Evolutionary conservation across 2,888 invertebrate genomes (phyloP).

Genomic region (Cetonia aurata): DNA sequence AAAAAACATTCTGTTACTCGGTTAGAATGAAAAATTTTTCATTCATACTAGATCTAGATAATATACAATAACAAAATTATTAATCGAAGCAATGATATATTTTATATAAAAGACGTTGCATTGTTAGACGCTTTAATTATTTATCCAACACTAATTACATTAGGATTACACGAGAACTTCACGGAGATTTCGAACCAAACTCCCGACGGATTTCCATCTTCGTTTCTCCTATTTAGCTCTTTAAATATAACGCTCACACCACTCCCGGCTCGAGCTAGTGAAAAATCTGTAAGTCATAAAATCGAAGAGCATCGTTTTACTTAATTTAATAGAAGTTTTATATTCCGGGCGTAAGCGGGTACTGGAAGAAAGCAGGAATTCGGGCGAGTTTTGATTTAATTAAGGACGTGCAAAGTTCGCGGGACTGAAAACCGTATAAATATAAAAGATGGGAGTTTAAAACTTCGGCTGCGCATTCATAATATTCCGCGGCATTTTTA

Average conservation of each 20-base stretch:
- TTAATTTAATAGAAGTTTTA: constrained; percentile 57
- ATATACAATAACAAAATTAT: no score
- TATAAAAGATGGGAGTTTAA: constrained; percentile 56
- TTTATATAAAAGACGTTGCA: no score
- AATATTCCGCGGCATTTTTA: constrained; percentile 51
- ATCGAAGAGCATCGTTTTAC: constrained; percentile 52
- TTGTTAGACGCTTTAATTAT: no score
- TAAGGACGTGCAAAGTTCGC: constrained; percentile 58
- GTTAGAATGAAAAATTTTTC: no score
- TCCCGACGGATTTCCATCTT: not conserved
- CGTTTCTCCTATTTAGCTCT: constrained; percentile 3
- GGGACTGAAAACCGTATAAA: constrained; percentile 56
- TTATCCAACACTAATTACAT: no score
- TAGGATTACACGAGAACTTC: no score
- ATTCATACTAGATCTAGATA: no score
- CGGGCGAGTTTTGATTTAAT: constrained; percentile 59
- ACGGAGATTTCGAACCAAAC: no score
- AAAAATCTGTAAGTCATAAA: constrained; percentile 45
- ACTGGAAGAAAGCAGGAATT: constrained; percentile 52
- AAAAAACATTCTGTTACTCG: no score
- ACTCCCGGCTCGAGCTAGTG: not conserved
- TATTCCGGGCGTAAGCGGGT: constrained; percentile 36
- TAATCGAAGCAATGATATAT: no score
- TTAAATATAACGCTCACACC: constrained; percentile 7
- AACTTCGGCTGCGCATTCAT: constrained; percentile 50